A percentile compares a stretch with the other conserved stretches of the same genome.
These are phyloP conservation scores for Temnothorax ravouxi DNA, from an alignment of 2,888 invertebrate genomes.

Conservation along the genomic window DNA sequence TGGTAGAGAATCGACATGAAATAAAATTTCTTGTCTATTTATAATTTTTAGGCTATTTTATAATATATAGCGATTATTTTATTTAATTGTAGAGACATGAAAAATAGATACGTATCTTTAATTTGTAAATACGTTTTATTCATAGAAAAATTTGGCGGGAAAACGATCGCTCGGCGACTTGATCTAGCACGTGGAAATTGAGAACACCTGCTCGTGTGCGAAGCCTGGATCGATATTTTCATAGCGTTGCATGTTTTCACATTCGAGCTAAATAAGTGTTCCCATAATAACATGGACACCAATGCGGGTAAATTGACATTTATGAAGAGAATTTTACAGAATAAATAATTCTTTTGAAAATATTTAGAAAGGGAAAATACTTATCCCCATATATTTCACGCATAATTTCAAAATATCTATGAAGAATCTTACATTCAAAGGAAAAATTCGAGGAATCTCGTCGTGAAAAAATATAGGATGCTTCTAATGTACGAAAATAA, in stretches of 20 bases:
- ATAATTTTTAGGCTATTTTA: neutral
- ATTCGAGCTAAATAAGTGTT: conserved; percentile 19
- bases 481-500: neutral
- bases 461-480: neutral
- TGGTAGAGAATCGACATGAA: neutral
- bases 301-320: neutral
- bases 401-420: neutral
- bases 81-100: neutral
- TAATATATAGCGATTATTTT: neutral
- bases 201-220: conserved; percentile 70
- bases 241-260: conserved; percentile 54
- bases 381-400: neutral
- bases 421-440: neutral
- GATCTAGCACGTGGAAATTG: conserved; percentile 65
- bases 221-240: conserved; percentile 71
- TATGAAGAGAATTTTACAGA: neutral
- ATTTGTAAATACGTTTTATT: neutral
- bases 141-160: conserved; percentile 15
- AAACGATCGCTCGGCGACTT: neutral
- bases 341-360: conserved; percentile 3
- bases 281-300: neutral
- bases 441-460: neutral
- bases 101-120: neutral
- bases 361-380: neutral
- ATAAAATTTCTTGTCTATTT: neutral